These are phyloP conservation scores for Drosophila lowei DNA, from an alignment of 1,140 invertebrate genomes.

Conservation along the genomic window DNA sequence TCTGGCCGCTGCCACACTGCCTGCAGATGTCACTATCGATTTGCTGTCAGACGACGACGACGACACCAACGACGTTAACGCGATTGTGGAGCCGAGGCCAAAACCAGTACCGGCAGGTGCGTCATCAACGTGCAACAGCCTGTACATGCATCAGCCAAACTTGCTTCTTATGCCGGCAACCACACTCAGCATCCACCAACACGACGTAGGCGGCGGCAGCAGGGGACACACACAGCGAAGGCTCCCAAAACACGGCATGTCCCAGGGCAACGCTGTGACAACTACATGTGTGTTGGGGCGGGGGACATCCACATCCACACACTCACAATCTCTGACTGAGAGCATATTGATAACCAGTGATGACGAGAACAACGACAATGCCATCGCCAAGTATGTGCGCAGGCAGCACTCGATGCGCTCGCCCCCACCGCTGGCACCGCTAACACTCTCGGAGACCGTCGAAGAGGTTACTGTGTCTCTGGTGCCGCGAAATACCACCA, in stretches of 20 bases:
- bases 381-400: not conserved
- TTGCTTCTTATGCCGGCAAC: conserved; percentile 5
- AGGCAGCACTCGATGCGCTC: conserved; percentile 37
- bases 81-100: no score
- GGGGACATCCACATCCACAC: not conserved
- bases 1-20: conserved; percentile 43
- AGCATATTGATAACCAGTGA: conserved; percentile 78
- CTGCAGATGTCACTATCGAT: conserved; percentile 73
- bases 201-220: conserved; percentile 1
- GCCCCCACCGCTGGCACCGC: conserved; percentile 63
- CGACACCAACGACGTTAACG: not conserved
- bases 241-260: no score
- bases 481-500: conserved; percentile 71
- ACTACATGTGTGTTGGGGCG: no score
- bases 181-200: conserved; percentile 12
- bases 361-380: conserved; percentile 43
- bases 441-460: conserved; percentile 52
- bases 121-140: not conserved
- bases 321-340: conserved; percentile 22
- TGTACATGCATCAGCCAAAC: conserved; percentile 3
- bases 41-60: conserved; percentile 69
- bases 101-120: no score
- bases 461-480: conserved; percentile 78
- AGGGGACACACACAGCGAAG: no score
- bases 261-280: conserved; percentile 6